Evolutionary conservation across 2,113 vertebrate genomes (phyloP).

Genomic region (Nyctereutes procyonoides): DNA sequence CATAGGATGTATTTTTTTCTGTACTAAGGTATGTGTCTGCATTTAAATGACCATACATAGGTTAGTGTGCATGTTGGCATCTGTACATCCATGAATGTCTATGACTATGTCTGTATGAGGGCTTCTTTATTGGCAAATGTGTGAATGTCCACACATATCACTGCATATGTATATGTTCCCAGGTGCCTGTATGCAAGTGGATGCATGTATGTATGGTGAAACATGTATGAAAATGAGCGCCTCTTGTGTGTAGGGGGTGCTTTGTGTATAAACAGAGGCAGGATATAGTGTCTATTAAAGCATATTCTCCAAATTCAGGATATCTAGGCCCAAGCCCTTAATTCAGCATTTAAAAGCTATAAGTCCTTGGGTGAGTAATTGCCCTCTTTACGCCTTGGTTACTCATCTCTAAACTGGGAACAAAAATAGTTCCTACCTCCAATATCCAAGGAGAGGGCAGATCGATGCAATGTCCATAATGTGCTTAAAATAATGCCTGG

Average conservation of each 20-base stretch:
- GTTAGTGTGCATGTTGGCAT: not conserved
- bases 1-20: not conserved
- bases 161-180: not conserved
- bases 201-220: not conserved
- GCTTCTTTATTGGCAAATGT: not conserved
- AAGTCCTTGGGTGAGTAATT: not conserved
- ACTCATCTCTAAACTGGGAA: not conserved
- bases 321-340: not conserved
- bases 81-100: not conserved
- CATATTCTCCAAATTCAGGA: not conserved
- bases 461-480: not conserved
- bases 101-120: not conserved
- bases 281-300: not conserved
- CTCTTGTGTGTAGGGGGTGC: not conserved
- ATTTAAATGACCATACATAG: not conserved
- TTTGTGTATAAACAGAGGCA: not conserved
- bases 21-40: not conserved
- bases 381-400: not conserved
- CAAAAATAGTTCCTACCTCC: not conserved
- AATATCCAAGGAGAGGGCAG: not conserved
- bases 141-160: not conserved
- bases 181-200: not conserved
- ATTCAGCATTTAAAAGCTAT: not conserved
- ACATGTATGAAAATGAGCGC: not conserved
- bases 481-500: not conserved